phyloP scores from a whole-genome alignment of 2,888 invertebrate genomes.

The Dasypolia templi region DNA sequence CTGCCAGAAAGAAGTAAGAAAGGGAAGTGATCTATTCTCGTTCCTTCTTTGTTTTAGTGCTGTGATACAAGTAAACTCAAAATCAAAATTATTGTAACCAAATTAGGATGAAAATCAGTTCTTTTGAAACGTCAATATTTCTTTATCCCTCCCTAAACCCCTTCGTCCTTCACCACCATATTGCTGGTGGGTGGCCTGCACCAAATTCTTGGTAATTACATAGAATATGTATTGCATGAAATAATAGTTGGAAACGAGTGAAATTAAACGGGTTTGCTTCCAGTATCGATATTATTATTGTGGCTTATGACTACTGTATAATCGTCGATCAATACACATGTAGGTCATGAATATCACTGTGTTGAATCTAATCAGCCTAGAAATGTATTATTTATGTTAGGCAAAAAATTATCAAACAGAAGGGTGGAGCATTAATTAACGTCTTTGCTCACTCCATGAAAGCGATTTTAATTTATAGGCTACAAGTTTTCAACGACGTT shows the following conservation, averaged over 20 bases:
- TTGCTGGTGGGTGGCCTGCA: too few relatives aligned
- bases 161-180: too few relatives aligned
- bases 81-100: too few relatives aligned
- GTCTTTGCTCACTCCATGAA: not conserved
- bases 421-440: too few relatives aligned
- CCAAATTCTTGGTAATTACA: not conserved
- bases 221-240: not conserved
- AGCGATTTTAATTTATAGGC: not conserved
- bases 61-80: not conserved
- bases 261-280: conserved; percentile 4
- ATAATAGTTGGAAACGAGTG: not conserved
- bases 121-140: too few relatives aligned
- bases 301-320: not conserved
- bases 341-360: not conserved
- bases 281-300: not conserved
- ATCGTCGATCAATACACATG: conserved; percentile 1
- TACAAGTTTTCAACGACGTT: not conserved
- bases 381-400: not conserved
- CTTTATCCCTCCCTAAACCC: too few relatives aligned
- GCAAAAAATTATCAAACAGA: not conserved
- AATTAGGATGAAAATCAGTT: too few relatives aligned
- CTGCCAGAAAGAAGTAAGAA: not conserved
- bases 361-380: not conserved
- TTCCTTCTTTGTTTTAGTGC: not conserved
- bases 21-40: not conserved